Conservation (phyloP, 2,113 vertebrate species). For the Girardinichthys multiradiatus region DNA sequence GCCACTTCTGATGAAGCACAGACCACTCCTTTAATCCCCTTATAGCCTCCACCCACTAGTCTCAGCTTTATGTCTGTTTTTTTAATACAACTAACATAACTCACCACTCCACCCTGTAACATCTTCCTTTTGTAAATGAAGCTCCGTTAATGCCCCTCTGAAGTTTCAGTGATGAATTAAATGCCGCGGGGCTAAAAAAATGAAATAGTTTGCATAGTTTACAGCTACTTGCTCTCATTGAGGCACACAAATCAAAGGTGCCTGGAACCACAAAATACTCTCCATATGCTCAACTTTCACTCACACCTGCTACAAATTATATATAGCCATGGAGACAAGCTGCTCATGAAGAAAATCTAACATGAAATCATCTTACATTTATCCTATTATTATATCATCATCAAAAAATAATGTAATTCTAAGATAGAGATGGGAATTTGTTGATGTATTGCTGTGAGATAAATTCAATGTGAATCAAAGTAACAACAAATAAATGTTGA, state of each 20-base stretch:
- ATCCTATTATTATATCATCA: neutral
- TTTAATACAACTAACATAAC: slow-evolving; percentile 45
- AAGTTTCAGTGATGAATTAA: slow-evolving; percentile 17
- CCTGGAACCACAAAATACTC: slow-evolving; percentile 6
- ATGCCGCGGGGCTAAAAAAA: neutral
- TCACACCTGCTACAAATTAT: slow-evolving; percentile 1
- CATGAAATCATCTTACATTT: neutral
- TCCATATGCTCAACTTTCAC: slow-evolving; percentile 16
- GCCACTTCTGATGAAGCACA: slow-evolving; percentile 65
- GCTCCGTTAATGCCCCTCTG: slow-evolving; percentile 26
- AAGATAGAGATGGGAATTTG: neutral
- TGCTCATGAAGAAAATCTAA: neutral
- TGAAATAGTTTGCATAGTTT: slow-evolving; percentile 27
- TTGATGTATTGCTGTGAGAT: neutral
- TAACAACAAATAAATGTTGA: neutral
- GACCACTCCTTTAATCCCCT: slow-evolving; percentile 58
- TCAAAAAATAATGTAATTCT: neutral
- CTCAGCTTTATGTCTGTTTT: slow-evolving; percentile 56
- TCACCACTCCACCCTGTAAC: slow-evolving; percentile 20
- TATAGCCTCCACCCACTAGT: slow-evolving; percentile 1
- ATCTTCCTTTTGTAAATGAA: slow-evolving; percentile 36
- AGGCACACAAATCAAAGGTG: slow-evolving; percentile 26
- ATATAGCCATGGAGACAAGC: neutral
- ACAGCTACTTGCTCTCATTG: slow-evolving; percentile 5
- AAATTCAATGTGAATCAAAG: neutral